Evolutionary conservation across 1,140 invertebrate species (phyloP).

Genomic region (Zaprionus taronus): DNA sequence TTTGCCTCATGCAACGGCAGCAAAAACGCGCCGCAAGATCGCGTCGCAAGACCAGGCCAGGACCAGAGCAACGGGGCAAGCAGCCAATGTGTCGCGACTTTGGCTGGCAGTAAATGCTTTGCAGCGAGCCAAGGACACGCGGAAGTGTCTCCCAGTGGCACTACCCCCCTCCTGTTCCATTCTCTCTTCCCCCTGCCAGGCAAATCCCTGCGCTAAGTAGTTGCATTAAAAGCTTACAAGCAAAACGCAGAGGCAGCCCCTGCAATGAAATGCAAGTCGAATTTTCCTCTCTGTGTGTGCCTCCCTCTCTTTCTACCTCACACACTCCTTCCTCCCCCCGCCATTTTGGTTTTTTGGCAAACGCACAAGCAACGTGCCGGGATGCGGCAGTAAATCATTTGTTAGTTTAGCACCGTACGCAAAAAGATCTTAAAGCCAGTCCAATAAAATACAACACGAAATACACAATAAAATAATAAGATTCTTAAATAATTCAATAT

Average conservation of each 20-base stretch:
- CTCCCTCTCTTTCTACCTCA: neutral
- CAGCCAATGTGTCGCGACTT: slow-evolving; percentile 62
- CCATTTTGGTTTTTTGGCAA: slow-evolving; percentile 51
- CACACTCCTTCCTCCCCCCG: neutral
- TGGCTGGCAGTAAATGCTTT: slow-evolving; percentile 58
- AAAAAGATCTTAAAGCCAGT: neutral
- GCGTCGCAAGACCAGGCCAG: slow-evolving; percentile 4
- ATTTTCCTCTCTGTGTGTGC: slow-evolving; percentile 31
- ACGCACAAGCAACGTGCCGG: slow-evolving; percentile 56
- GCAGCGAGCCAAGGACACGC: slow-evolving; percentile 66
- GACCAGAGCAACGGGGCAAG: slow-evolving; percentile 1
- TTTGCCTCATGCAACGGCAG: slow-evolving; percentile 55
- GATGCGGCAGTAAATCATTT: slow-evolving; percentile 54
- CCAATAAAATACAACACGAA: neutral
- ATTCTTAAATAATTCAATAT: neutral
- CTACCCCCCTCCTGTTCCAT: neutral
- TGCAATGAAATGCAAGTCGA: slow-evolving; percentile 67
- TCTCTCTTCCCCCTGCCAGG: neutral
- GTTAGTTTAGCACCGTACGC: neutral
- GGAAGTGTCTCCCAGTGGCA: neutral
- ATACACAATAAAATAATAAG: neutral
- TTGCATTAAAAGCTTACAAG: slow-evolving; percentile 76
- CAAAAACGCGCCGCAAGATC: slow-evolving; percentile 55
- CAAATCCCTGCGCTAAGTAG: slow-evolving; percentile 61
- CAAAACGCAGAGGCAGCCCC: slow-evolving; percentile 58